Evolutionary conservation across 2,113 vertebrate genomes (phyloP).

Genomic region (Sceloporus tristichus): DNA sequence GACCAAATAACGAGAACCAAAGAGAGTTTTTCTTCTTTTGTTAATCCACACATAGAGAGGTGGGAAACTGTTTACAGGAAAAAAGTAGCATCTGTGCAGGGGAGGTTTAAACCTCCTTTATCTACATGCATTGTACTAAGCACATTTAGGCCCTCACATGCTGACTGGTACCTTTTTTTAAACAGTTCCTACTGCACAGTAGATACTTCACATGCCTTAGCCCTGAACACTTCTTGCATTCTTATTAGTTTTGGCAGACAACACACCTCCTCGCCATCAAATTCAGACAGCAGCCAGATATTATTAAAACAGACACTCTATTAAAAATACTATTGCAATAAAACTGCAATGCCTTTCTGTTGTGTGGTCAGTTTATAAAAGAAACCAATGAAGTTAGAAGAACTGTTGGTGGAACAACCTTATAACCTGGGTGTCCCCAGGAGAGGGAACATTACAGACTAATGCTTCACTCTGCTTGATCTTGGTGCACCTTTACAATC

Average conservation of each 20-base stretch:
- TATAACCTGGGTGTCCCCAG: slow-evolving; percentile 51
- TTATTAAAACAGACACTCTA: neutral
- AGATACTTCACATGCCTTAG: no score
- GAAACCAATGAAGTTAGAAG: slow-evolving; percentile 55
- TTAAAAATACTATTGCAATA: neutral
- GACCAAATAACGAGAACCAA: no score
- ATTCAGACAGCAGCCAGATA: neutral
- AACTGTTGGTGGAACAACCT: slow-evolving; percentile 42
- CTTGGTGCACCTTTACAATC: slow-evolving; percentile 42
- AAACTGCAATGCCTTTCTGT: rapidly evolving
- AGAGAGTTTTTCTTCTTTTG: no score
- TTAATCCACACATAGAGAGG: no score
- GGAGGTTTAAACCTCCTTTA: no score
- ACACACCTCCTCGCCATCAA: neutral
- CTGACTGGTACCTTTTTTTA: no score
- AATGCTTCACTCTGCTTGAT: slow-evolving; percentile 63
- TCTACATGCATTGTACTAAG: no score
- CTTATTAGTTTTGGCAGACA: neutral
- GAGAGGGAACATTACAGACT: slow-evolving; percentile 54
- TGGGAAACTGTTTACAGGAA: no score
- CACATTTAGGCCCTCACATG: no score
- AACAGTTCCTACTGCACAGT: no score
- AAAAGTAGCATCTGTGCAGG: no score
- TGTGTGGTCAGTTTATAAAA: slow-evolving; percentile 17
- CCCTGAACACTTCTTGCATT: neutral